A percentile compares a stretch with the other conserved stretches of the same genome.
Evolutionary conservation across 2,113 vertebrate species (phyloP).

Genomic region (Hypomesus transpacificus): DNA sequence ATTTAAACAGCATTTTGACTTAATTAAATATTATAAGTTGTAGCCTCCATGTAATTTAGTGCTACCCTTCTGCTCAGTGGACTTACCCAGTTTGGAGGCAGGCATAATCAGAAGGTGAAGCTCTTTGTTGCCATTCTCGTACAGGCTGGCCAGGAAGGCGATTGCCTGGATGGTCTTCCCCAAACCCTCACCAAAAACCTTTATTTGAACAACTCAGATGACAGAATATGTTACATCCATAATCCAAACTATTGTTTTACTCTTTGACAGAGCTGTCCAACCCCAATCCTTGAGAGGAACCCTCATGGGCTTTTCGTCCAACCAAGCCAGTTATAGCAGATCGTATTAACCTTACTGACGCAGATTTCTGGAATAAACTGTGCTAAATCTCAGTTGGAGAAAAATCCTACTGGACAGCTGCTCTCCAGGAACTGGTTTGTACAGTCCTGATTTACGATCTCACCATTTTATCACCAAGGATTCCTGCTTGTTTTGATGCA

Average conservation of each 20-base stretch:
- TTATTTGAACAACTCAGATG: not conserved
- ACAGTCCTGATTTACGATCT: constrained; percentile 40
- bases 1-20: too few relatives aligned
- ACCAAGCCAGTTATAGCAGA: too few relatives aligned
- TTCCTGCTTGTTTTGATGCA: constrained; percentile 89
- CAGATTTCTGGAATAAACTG: too few relatives aligned
- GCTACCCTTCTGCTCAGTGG: not conserved
- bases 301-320: too few relatives aligned
- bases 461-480: constrained; percentile 98
- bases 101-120: constrained; percentile 92
- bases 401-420: not conserved
- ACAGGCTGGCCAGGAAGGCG: constrained; percentile 87
- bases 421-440: too few relatives aligned
- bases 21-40: constrained; percentile 39
- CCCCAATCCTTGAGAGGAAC: too few relatives aligned
- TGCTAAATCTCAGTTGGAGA: not conserved
- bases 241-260: not conserved
- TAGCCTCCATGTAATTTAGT: not conserved
- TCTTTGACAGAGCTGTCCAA: too few relatives aligned
- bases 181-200: constrained; percentile 76
- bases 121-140: constrained; percentile 78
- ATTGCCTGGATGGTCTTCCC: constrained; percentile 98
- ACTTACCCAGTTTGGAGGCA: constrained; percentile 87
- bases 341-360: too few relatives aligned
- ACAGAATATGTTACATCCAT: not conserved